Base-by-base conservation (phyloP, 2,113 vertebrate species). In the Seriola rivoliana region DNA sequence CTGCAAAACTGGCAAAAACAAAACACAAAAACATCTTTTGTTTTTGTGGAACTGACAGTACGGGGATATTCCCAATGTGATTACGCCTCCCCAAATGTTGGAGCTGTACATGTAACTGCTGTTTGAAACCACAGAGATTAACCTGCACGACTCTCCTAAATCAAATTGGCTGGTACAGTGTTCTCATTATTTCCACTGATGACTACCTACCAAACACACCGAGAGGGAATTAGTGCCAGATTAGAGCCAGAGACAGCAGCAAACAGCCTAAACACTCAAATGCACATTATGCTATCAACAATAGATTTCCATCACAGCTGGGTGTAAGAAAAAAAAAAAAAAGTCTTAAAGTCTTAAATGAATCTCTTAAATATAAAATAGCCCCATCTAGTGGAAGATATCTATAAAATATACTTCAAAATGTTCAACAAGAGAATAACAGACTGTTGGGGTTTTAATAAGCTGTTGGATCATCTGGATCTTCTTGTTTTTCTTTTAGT, bases 351-450 rank as follows among this genome's bases (percentile, higher is more conserved):
- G 8, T 65, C 19, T 70, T 32, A 52, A 60, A 86, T 34, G n/a
- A 5, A 60, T 25, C 29, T 12, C 72, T 46, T 78, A 14, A 54
- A 80, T 46, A 77, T 74, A 71, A 58, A 86, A 81, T 70, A 75
- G 82, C 86, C n/a, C 81, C 84, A 90, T 92, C 90, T 92, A 82
- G 86, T 90, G 80, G 88, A 85, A 80, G 16, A 68, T 64, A 62
- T 50, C 6, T 14, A 40, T 59, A 55, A 63, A 34, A 55, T 29
- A 59, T 38, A 38, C 1, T 38, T 13, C 8, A 54, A 40, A 29
- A 2, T 57, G 4, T n/a, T 4, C n/a, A 55, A 55, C 8, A 36
- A 48, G 0, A 42, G n/a, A 54, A 32, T 38, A 42, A 50, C 8
- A 59, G 44, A n/a, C 25, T 48, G 44, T 21, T 32, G 48, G 36